Evolutionary conservation across 2,113 vertebrate species (phyloP), one percentile per base, ranked within the genome.

Genomic region (Protomyctophum bolini): DNA sequence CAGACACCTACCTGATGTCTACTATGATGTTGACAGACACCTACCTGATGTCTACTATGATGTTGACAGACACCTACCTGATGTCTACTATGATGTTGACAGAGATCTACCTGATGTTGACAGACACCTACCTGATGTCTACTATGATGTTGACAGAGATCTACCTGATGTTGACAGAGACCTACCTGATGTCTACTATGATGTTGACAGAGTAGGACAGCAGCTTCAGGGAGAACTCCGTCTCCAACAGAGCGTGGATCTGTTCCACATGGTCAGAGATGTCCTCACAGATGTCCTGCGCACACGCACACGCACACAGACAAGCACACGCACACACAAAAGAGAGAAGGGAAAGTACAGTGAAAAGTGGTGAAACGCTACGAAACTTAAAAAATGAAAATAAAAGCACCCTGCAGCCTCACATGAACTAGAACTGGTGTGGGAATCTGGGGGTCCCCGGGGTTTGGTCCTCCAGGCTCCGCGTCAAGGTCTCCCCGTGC

Each of bases 231-330:
- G 98, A 98, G 92, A 99, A 98, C 88, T 99, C 98, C 0, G 97
- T 98, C 94, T 99, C 98, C 77, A 99, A 85, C 1, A 99, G 91
- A 67, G 97, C 98, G n/a, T 99, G 98, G 80, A 99, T 97, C 92
- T 98, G 97, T 90, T 99, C 98, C 83, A 99, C 98, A 3, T 99
- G 98, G 90, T 98, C 97, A 0, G 97, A 98, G 91, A 99, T 99
- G 89, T 99, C 98, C 92, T 99, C 98, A 85, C 96, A 99, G 88
- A 99, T 96, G 86, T 99, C 98, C 98, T 99, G 64, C 10, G 85
- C 74, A 3, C 45, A 86, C 72, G 85, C 74, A 3, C 45, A 86
- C 72, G 72, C 41, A 66, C 49, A 46, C 45, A 61, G 33, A 58
- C 28, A 63, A 48, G 49, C 67, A 64, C 15, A 70, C 45, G 47